phyloP scores from a whole-genome alignment of 2,888 invertebrate genomes.

The Eupithecia dodoneata region DNA sequence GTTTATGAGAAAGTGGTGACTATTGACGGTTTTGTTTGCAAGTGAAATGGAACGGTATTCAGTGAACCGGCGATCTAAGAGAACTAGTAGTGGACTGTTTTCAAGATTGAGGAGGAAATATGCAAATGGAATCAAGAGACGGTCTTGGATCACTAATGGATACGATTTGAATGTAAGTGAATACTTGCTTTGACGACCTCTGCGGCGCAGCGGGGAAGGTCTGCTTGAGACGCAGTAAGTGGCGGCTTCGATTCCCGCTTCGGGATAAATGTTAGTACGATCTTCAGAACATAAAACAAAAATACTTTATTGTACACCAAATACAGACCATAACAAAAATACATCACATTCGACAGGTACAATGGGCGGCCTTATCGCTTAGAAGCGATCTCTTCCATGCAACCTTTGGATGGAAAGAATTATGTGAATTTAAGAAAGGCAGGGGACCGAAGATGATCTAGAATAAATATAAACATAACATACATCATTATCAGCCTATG shows the following conservation, averaged over 20 bases:
- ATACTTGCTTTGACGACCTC: not conserved
- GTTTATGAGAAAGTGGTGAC: conserved; percentile 54
- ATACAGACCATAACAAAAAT: no score
- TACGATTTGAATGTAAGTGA: conserved; percentile 76
- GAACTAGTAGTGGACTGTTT: conserved; percentile 70
- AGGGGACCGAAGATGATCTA: no score
- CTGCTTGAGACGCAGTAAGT: not conserved
- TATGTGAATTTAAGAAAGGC: no score
- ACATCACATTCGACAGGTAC: no score
- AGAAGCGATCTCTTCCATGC: no score
- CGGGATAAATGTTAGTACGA: no score
- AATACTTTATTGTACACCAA: no score
- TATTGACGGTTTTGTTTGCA: conserved; percentile 44
- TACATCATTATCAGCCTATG: no score
- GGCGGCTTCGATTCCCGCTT: not conserved
- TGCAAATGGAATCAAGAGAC: conserved; percentile 60
- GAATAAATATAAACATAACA: no score
- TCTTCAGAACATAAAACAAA: no score
- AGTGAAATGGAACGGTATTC: conserved; percentile 68
- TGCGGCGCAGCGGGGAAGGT: not conserved
- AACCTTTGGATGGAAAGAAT: no score
- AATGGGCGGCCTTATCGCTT: no score
- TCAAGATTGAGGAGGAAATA: conserved; percentile 73
- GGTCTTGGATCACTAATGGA: conserved; percentile 71
- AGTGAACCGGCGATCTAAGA: conserved; percentile 73